phyloP scores from a whole-genome alignment of 2,113 vertebrate genomes.

The Oryzias javanicus region DNA sequence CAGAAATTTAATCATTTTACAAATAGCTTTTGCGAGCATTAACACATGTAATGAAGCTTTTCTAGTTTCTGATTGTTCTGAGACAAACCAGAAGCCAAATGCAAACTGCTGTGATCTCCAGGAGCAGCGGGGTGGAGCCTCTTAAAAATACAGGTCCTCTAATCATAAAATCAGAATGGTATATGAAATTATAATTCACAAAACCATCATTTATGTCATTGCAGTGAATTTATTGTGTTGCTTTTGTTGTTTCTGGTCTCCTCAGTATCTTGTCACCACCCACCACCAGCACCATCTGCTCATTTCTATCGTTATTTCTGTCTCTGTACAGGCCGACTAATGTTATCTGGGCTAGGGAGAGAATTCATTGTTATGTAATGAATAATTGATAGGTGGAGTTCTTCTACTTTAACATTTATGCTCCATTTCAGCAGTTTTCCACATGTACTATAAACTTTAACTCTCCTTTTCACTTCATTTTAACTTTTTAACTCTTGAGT shows the following conservation, averaged over 20 bases:
- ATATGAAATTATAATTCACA: background rate
- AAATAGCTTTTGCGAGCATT: too few relatives aligned
- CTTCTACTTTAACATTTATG: conserved; percentile 29
- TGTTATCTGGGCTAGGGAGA: conserved; percentile 20
- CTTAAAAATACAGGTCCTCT: too few relatives aligned
- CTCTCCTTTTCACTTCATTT: background rate
- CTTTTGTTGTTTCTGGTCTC: background rate
- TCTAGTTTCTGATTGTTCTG: too few relatives aligned
- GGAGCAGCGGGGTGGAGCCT: too few relatives aligned
- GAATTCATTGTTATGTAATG: conserved; percentile 22
- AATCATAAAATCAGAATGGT: background rate
- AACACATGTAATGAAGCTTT: too few relatives aligned
- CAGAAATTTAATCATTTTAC: too few relatives aligned
- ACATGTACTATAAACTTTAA: conserved; percentile 13
- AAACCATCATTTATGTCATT: too few relatives aligned
- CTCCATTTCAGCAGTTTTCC: conserved; percentile 30
- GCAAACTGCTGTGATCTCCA: too few relatives aligned
- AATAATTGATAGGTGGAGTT: conserved; percentile 36
- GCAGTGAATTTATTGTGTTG: background rate
- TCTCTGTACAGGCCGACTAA: conserved; percentile 15
- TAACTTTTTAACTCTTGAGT: conserved; percentile 8
- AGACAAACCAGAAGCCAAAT: too few relatives aligned
- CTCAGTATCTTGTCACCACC: conserved; percentile 1
- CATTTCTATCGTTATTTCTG: conserved; percentile 1
- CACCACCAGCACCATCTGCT: conserved; percentile 12